Base-by-base conservation (phyloP, 2,888 invertebrate species). In the Papilio demoleus region DNA sequence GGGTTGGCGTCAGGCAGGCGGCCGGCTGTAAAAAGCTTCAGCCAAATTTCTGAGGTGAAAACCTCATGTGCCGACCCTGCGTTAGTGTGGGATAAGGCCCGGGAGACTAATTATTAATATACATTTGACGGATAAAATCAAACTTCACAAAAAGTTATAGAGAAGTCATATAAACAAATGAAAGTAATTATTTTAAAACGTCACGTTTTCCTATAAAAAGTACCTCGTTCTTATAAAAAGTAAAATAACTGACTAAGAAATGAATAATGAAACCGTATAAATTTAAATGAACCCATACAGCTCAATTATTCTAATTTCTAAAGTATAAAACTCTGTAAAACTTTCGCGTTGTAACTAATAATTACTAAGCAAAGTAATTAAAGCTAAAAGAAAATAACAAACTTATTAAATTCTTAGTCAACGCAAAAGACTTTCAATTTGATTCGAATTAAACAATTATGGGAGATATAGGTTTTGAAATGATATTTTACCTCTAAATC, bases 341-440 rank as follows among this genome's bases (percentile, higher is more conserved):
- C 24, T 27, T 12, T 50, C 1, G 5, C 24, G 24, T 50, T 14
- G 5, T 50, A 24, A 14, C 9, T 50, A 50, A 14, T 24, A 50
- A 27, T 50, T 50, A 14, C n/a, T n/a, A 50, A 27, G 24, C 9
- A 50, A 50, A 17, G 12, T 31, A 62, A 40, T n/a, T 9, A 27
- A 22, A 27, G 19, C 22, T 27, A 61, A 12, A 17, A 61, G 42
- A 12, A 45, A 45, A 19, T 11, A 11, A 22, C 4, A 22, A 17
- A 45, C n/a, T 11, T 45, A 8, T 6, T 45, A 19, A 19, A 9
- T 45, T 9, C 9, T 45, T 45, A 45, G 19, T 40, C 40, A 19
- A 17, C 17, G 60, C 60, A 59, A 70, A 68, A 65, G 61, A 62
- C 40, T 50, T 1, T n/a, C n/a, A n/a, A n/a, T 11, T 40, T 17